A percentile compares a stretch with the other conserved stretches of the same genome.
These are phyloP conservation scores for Melanostoma scalare DNA, from an alignment of 2,888 invertebrate genomes.

Conservation along the genomic window DNA sequence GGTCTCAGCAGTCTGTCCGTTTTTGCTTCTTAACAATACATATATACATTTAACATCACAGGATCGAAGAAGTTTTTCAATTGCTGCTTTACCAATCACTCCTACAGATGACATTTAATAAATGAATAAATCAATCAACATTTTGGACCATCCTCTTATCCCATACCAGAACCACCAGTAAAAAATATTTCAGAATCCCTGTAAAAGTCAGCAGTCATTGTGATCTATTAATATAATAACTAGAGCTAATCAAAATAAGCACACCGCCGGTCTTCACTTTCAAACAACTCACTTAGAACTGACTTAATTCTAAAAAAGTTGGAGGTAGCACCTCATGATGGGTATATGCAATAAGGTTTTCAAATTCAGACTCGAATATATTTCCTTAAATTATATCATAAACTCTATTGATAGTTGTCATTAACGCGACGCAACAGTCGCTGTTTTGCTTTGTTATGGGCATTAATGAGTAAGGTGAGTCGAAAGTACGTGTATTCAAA, in stretches of 20 bases:
- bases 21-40: slow-evolving; percentile 88
- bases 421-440: too few species aligned
- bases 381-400: too few species aligned
- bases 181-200: slow-evolving; percentile 88
- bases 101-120: slow-evolving; percentile 82
- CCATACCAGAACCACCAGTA: slow-evolving; percentile 88
- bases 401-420: too few species aligned
- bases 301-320: too few species aligned
- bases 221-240: background rate
- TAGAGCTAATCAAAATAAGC: background rate
- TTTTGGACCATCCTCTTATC: background rate
- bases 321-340: too few species aligned
- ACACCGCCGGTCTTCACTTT: background rate
- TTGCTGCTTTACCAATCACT: slow-evolving; percentile 93
- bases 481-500: too few species aligned
- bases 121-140: background rate
- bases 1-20: slow-evolving; percentile 85
- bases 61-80: slow-evolving; percentile 93
- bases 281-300: too few species aligned
- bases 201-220: slow-evolving; percentile 85
- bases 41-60: slow-evolving; percentile 90
- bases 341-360: too few species aligned
- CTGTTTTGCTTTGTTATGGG: too few species aligned
- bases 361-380: too few species aligned
- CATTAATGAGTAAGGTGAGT: too few species aligned